These are phyloP conservation scores for Notarius quadriscutis DNA, from an alignment of 2,113 vertebrate species.

Conservation along the genomic window DNA sequence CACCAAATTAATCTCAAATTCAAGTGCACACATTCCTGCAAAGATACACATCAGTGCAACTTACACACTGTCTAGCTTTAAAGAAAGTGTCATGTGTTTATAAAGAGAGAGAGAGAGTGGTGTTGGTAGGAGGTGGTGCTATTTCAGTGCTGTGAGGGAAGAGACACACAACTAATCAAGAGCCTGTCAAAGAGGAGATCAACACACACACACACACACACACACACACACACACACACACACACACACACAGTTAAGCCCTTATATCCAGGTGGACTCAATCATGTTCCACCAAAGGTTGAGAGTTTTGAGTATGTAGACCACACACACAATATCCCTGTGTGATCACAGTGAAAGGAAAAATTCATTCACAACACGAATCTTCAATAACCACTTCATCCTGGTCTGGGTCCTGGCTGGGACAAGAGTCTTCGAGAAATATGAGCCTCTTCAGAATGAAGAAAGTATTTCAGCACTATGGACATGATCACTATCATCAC, in stretches of 20 bases:
- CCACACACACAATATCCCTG: background rate
- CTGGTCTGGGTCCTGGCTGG: background rate
- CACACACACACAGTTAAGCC: background rate
- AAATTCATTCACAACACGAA: too few species aligned
- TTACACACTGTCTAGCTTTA: background rate
- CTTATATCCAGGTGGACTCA: constrained; percentile 1
- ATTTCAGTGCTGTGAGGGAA: constrained; percentile 37
- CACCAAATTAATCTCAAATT: background rate
- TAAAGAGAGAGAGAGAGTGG: background rate
- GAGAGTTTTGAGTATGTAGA: background rate
- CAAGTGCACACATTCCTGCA: background rate
- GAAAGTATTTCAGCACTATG: background rate
- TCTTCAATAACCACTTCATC: background rate
- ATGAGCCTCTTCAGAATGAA: background rate
- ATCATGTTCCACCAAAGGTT: background rate
- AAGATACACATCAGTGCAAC: background rate
- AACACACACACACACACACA: background rate
- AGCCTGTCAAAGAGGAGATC: constrained; percentile 22
- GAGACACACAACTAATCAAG: constrained; percentile 5
- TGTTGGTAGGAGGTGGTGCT: constrained; percentile 19
- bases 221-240: constrained; percentile 5
- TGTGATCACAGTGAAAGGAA: background rate
- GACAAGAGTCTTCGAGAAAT: background rate
- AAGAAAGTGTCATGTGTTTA: background rate
- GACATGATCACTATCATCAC: background rate